Evolutionary conservation across 2,113 vertebrate genomes (phyloP), one percentile per base, ranked within the genome.

Genomic region (Colistium nudipinnis): DNA sequence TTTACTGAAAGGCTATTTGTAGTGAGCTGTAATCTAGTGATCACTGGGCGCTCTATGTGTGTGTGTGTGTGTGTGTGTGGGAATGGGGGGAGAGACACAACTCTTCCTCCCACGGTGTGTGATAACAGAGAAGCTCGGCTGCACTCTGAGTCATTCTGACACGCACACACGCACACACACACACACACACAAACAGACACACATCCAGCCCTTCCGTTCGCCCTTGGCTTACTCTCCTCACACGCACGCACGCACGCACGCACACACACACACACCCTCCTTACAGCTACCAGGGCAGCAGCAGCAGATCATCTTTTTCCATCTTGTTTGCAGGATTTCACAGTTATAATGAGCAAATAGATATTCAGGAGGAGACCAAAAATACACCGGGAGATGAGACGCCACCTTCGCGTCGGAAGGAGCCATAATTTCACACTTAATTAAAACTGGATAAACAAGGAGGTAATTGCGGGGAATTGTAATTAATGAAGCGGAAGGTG

Each of bases 401-500:
- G 19, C 27, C 41, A 44, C 57, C 64, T 65, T 53, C n/a, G 55
- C 76, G 62, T 16, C 17, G 19, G 52, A 70, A 38, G 48, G 60
- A 59, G 44, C 27, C 24, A 74, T 76, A 35, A 84, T 75, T 84
- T 78, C 72, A 85, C 28, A 67, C 28, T 80, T 79, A 83, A 88
- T 88, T 84, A 87, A 78, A 83, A 78, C 60, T 55, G 63, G 22
- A 78, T 85, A 68, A 83, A 74, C 5, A 4, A 56, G 62, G 13
- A 48, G 60, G 55, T 86, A 90, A 90, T 85, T 87, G 77, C 55
- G 57, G 60, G 35, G 66, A 81, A 69, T 81, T 88, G 76, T 60
- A 80, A 84, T 86, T 77, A 86, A 72, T 78, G 68, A 71, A 76
- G 72, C 55, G 11, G 55, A 13, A 48, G 43, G 62, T 56, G 43